phyloP scores from a whole-genome alignment of 2,113 vertebrate species.

The Stegastes partitus region DNA sequence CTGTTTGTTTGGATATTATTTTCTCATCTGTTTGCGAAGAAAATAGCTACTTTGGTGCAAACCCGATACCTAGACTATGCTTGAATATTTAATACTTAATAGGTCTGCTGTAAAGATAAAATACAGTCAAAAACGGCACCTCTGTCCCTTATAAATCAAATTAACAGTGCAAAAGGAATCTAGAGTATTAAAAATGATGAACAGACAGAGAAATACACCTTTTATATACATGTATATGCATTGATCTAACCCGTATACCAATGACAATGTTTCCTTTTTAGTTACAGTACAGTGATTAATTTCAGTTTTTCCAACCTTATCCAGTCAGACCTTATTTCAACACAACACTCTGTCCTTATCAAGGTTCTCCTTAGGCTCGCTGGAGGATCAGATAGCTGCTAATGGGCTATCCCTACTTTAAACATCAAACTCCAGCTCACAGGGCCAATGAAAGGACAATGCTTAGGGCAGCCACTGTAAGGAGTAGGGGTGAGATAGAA shows the following conservation, averaged over 20 bases:
- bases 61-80: not conserved
- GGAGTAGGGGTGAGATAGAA: slow-evolving; percentile 5
- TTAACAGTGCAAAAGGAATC: not conserved
- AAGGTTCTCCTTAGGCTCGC: not conserved
- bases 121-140: not conserved
- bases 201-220: no score
- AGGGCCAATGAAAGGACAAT: slow-evolving; percentile 5
- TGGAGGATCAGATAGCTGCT: not conserved
- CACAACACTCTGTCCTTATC: not conserved
- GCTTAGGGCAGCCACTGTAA: not conserved
- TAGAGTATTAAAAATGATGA: not conserved
- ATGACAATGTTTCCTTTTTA: not conserved
- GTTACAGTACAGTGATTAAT: not conserved
- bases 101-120: not conserved
- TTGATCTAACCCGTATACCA: no score
- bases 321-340: no score
- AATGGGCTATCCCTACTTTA: not conserved
- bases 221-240: no score
- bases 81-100: slow-evolving; percentile 1
- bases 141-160: not conserved
- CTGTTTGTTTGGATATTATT: not conserved
- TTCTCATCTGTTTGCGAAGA: not conserved
- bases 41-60: not conserved
- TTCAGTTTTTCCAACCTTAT: not conserved
- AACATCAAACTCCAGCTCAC: slow-evolving; percentile 13